Evolutionary conservation across 2,888 invertebrate genomes (phyloP).

Genomic region (Zygaena filipendulae): DNA sequence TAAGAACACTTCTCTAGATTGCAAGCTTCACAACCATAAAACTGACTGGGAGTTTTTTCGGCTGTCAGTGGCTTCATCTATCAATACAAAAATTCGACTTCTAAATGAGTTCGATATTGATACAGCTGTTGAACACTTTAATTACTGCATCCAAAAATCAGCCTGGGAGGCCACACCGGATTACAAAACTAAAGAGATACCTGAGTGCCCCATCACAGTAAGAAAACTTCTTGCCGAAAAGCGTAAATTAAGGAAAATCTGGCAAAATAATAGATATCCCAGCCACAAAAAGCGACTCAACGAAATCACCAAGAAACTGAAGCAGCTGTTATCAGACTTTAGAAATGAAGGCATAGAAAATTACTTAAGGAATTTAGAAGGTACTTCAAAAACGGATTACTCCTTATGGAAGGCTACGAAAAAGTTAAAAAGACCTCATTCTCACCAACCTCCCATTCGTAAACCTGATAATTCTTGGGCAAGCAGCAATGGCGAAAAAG

Average conservation of each 20-base stretch:
- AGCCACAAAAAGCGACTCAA: background rate
- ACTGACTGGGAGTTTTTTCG: background rate
- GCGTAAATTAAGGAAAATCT: background rate
- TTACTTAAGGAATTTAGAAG: background rate
- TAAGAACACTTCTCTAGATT: background rate
- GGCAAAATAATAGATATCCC: background rate
- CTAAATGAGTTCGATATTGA: background rate
- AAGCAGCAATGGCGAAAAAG: background rate
- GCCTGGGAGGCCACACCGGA: background rate
- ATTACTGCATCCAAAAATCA: background rate
- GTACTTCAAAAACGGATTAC: background rate
- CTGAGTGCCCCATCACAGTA: background rate
- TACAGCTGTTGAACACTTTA: background rate
- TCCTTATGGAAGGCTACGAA: conserved; percentile 5
- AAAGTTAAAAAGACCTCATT: background rate
- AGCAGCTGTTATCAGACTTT: background rate
- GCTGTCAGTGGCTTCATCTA: background rate
- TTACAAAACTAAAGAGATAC: background rate
- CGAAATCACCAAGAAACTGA: background rate
- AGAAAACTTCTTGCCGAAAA: background rate
- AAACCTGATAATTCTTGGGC: background rate
- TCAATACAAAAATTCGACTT: background rate
- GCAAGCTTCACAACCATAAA: background rate
- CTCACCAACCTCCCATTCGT: background rate
- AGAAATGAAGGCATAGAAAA: background rate